phyloP scores from a whole-genome alignment of 2,888 invertebrate species.

The Cybosia mesomella region DNA sequence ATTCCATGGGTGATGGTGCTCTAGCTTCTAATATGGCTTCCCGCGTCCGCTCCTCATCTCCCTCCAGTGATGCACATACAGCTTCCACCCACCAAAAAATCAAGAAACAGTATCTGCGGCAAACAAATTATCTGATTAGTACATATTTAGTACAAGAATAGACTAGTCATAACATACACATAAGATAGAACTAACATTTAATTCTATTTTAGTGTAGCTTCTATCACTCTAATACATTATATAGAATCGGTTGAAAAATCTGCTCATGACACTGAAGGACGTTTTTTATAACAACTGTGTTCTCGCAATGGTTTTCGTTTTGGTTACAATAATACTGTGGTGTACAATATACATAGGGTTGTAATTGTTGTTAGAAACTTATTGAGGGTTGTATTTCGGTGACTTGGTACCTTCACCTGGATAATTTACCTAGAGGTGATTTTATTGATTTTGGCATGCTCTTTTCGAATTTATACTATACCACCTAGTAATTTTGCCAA shows the following conservation, averaged over 20 bases:
- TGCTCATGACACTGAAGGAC: not conserved
- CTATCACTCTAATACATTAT: not conserved
- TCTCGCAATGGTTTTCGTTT: not conserved
- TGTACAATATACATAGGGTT: not conserved
- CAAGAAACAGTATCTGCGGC: conserved; percentile 88
- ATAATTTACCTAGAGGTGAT: too few relatives aligned
- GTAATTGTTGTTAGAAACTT: too few relatives aligned
- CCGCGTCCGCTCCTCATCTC: conserved; percentile 86
- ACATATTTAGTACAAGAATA: not conserved
- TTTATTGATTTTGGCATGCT: too few relatives aligned
- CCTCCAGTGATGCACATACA: conserved; percentile 82
- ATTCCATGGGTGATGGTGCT: conserved; percentile 90
- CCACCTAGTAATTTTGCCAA: too few relatives aligned
- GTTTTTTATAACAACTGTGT: not conserved
- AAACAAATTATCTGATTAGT: conserved; percentile 20
- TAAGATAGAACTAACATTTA: conserved; percentile 2
- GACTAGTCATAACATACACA: conserved; percentile 2
- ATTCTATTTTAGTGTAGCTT: not conserved
- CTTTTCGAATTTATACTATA: too few relatives aligned
- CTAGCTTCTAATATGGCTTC: conserved; percentile 88
- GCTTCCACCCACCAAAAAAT: conserved; percentile 93
- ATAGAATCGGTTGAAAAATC: not conserved
- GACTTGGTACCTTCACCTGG: too few relatives aligned
- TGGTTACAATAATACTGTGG: not conserved
- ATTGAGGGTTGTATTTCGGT: too few relatives aligned